Evolutionary conservation across 1,140 invertebrate species (phyloP), one percentile per base, ranked within the genome.

Genomic region (Drepana arcuata): DNA sequence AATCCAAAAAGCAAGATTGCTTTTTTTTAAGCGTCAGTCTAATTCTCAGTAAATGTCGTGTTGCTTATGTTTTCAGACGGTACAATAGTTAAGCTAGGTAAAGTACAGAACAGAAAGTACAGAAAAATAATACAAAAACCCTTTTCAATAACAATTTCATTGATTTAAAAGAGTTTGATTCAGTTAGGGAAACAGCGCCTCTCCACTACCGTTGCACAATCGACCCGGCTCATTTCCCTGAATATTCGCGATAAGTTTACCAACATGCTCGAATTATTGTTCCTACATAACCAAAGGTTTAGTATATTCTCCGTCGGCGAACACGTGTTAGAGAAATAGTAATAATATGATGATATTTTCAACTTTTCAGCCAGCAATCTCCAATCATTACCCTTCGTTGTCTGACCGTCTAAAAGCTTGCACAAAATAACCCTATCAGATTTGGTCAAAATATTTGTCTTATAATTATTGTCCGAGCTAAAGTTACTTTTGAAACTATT

Each of bases 271-370:
- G 94, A 92, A 64, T 95, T 93, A 44, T 94, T 88, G 71, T 96
- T 93, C 43, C 95, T 88, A 41, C 95, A 95, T 79, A 98, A 95
- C 96, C 96, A 99, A 53, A 99, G 83, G 79, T 97, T 95, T 50
- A 99, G 86, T 59, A 99, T 96, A 75, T 95, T 93, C 62, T 98
- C 96, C 31, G 96, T 97, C 9, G 96, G 96, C 43, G 95, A 97
- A 36, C 92, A 88, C 74, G 97, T 97, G 28, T 95, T 97, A 12
- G 96, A 95, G 75, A 98, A 97, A 83, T 95, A 98, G 79, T 97
- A 96, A 45, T 97, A 96, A 80, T 97, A 97, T 67, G 94, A 92
- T 83, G 96, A 93, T 27, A 97, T 91, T 69, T 91, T 91, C 15
- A 98, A 87, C 62, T 93, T 93, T 64, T 95, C 92, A 13, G 96